Percentiles rank a stretch among this genome's conserved stretches.
phyloP scores from a whole-genome alignment of 2,797 vertebrate genomes.

The Betta splendens region DNA sequence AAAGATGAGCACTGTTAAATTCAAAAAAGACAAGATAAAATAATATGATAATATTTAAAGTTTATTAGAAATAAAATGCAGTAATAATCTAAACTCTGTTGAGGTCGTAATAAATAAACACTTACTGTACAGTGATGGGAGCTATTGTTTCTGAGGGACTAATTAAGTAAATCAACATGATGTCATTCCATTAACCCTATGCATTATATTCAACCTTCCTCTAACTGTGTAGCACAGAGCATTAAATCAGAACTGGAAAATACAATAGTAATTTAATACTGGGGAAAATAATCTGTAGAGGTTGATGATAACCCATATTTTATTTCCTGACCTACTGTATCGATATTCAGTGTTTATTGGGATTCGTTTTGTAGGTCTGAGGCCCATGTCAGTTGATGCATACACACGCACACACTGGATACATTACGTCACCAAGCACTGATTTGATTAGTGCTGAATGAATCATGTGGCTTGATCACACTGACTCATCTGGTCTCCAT shows the following conservation, averaged over 20 bases:
- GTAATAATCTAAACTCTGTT: conserved; percentile 2
- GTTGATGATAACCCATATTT: neutral
- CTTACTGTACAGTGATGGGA: conserved; percentile 26
- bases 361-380: neutral
- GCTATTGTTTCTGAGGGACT: conserved; percentile 63
- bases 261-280: neutral
- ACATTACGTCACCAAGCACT: conserved; percentile 52
- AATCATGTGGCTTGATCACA: conserved; percentile 62
- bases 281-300: neutral
- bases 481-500: conserved; percentile 73
- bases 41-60: conserved; percentile 2
- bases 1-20: conserved; percentile 1
- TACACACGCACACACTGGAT: conserved; percentile 6
- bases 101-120: no score
- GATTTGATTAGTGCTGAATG: conserved; percentile 69
- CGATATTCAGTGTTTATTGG: neutral
- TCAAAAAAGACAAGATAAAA: conserved; percentile 4
- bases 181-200: conserved; percentile 72
- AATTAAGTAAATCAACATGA: conserved; percentile 77
- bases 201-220: conserved; percentile 55
- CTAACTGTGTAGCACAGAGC: conserved; percentile 13
- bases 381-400: conserved; percentile 9
- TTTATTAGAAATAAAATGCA: neutral
- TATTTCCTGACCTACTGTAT: neutral
- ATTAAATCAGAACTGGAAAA: conserved; percentile 20